These are phyloP conservation scores for Scaptomyza pallida DNA, from an alignment of 1,140 invertebrate species.

Conservation along the genomic window DNA sequence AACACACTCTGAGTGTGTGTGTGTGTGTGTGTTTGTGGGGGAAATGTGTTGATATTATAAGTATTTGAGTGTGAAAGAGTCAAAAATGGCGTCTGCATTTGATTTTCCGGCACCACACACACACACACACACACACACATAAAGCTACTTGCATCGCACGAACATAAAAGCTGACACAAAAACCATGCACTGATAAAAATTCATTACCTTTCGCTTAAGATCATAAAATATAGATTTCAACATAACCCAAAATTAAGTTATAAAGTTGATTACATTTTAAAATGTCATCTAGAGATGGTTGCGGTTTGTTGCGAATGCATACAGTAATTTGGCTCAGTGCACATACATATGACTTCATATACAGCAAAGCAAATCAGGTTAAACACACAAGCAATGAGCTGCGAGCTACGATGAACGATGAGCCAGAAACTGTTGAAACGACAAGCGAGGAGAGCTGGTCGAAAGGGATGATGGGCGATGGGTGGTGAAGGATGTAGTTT, in stretches of 20 bases:
- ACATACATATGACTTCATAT: conserved; percentile 36
- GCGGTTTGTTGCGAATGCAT: neutral
- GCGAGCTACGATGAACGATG: conserved; percentile 5
- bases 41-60: neutral
- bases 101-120: conserved; percentile 14
- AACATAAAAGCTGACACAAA: conserved; percentile 10
- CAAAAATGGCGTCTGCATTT: conserved; percentile 7
- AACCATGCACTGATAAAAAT: neutral
- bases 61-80: conserved; percentile 7
- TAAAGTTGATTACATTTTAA: too few species aligned
- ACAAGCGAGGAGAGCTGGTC: neutral
- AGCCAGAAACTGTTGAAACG: too few species aligned
- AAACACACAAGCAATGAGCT: conserved; percentile 63
- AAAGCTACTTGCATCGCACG: conserved; percentile 6
- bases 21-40: conserved; percentile 1
- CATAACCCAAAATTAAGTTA: too few species aligned
- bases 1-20: too few species aligned
- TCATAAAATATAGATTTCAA: too few species aligned
- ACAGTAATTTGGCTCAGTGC: conserved; percentile 34
- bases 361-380: conserved; percentile 67
- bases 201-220: too few species aligned
- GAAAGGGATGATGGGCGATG: neutral
- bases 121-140: conserved; percentile 31
- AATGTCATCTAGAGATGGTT: too few species aligned
- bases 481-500: too few species aligned